Conservation (phyloP, 2,113 vertebrate species). For the Myrmecophaga tridactyla region DNA sequence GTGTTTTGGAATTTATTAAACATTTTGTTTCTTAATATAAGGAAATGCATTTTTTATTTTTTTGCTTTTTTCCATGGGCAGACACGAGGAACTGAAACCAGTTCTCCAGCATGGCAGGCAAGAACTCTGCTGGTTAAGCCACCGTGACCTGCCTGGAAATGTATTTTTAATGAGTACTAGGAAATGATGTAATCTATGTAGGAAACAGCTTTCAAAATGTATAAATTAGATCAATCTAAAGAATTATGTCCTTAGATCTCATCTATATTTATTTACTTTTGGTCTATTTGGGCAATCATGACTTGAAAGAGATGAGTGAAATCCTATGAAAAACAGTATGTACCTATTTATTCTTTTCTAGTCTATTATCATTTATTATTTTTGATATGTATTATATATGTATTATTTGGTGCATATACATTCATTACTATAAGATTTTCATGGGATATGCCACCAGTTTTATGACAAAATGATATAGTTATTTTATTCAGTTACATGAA, state of each 20-base stretch:
- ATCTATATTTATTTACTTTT: not conserved
- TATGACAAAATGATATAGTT: not conserved
- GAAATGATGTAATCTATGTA: not conserved
- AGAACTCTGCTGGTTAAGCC: no score
- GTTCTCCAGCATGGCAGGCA: no score
- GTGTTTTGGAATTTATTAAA: not conserved
- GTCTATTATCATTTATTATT: not conserved
- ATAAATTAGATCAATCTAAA: not conserved
- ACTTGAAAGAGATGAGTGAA: not conserved
- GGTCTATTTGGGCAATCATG: not conserved
- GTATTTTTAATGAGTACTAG: not conserved
- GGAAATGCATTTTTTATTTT: not conserved
- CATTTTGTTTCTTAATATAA: not conserved
- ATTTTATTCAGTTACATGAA: not conserved
- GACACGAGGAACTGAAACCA: no score
- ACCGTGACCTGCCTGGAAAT: no score
- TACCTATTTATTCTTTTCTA: not conserved
- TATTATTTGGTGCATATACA: not conserved
- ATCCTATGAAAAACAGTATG: not conserved
- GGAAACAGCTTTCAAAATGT: not conserved
- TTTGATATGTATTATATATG: not conserved
- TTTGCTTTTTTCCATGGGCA: no score
- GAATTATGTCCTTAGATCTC: not conserved
- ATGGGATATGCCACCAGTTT: not conserved
- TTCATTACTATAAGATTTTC: not conserved